Percentiles rank a stretch among this genome's conserved stretches.
Conservation (phyloP, 2,113 vertebrate species). For the Ranitomeya variabilis region DNA sequence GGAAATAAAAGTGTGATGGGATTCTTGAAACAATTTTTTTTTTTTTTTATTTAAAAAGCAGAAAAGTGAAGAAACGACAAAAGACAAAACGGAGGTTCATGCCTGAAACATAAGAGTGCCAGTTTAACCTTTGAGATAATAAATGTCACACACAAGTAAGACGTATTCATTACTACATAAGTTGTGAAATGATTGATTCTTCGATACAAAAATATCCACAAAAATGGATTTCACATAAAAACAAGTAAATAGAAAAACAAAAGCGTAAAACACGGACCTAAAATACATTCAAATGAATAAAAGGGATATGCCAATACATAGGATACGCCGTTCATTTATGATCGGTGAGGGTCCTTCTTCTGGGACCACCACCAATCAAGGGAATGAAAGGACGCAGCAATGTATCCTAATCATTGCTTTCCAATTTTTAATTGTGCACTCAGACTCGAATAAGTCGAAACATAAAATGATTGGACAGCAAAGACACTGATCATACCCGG, state of each 20-base stretch:
- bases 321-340: too few relatives aligned
- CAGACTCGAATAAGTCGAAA: too few relatives aligned
- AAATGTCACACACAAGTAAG: not conserved
- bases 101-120: not conserved
- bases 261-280: not conserved
- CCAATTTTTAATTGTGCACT: too few relatives aligned
- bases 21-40: not conserved
- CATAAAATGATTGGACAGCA: too few relatives aligned
- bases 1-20: not conserved
- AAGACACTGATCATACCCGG: too few relatives aligned
- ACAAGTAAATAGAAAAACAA: not conserved
- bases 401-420: too few relatives aligned
- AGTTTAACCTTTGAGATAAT: too few relatives aligned
- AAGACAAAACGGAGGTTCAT: not conserved
- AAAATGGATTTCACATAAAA: not conserved
- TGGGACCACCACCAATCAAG: too few relatives aligned
- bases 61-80: slow-evolving; percentile 5
- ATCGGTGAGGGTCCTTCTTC: too few relatives aligned
- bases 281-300: slow-evolving; percentile 13
- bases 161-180: not conserved
- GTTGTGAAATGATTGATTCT: not conserved
- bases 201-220: not conserved
- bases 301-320: not conserved
- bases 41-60: not conserved
- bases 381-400: too few relatives aligned